A percentile compares a stretch with the other conserved stretches of the same genome.
Conservation (phyloP, 2,797 vertebrate species). For the Anguilla marmorata region DNA sequence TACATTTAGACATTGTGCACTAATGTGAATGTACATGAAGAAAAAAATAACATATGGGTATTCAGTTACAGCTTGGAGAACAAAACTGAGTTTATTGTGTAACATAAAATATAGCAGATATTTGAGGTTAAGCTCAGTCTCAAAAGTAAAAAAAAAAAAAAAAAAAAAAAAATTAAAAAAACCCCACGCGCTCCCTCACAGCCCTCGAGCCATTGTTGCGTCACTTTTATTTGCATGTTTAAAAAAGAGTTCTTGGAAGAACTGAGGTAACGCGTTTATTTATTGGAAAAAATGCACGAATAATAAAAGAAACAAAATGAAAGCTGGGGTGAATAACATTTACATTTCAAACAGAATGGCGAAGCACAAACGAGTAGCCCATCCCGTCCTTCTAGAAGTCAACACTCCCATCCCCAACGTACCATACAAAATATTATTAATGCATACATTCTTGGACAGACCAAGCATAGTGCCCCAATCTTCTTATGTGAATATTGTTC, state of each 20-base stretch:
- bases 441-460: neutral
- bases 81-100: neutral
- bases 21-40: neutral
- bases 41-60: neutral
- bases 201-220: neutral
- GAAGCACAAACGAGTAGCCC: neutral
- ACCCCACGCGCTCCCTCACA: neutral
- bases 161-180: too few relatives aligned
- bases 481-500: neutral
- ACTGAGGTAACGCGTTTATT: neutral
- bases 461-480: neutral
- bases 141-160: neutral
- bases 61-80: neutral
- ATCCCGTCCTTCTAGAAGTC: neutral
- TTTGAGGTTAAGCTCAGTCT: neutral
- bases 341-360: slow-evolving; percentile 26
- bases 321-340: neutral
- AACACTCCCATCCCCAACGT: neutral
- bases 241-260: neutral
- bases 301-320: neutral
- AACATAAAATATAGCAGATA: slow-evolving; percentile 2
- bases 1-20: neutral
- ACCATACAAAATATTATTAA: neutral
- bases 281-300: neutral
- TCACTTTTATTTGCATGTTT: slow-evolving; percentile 12